Evolutionary conservation across 2,888 invertebrate species (phyloP), one percentile per base, ranked within the genome.

Genomic region (Clostera curtula): DNA sequence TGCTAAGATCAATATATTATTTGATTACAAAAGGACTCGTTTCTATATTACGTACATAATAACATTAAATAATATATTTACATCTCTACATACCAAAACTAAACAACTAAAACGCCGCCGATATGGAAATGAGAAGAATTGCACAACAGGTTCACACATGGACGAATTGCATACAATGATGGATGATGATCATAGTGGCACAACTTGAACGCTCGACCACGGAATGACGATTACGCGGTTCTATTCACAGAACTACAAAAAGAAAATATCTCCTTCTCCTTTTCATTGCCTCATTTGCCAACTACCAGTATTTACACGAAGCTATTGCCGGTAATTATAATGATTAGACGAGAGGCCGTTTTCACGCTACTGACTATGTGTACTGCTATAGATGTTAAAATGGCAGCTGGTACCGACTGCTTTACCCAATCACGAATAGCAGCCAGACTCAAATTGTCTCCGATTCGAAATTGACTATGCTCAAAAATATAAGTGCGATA

Each of bases 41-140:
- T 50, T 44, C 53, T 51, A 36, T 32, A 40, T 45, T 52, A 45
- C 37, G 44, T 49, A 49, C 39, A 45, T 57, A 48, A 72, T 70
- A 74, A 76, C 61, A 62, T 74, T 74, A 74, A 82, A 80, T 79
- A n/a, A n/a, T 69, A 80, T 82, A 82, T 82, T 79, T 82, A 82
- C 82, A 80, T 48, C 61, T 47, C 51, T 63, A n/a, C n/a, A n/a
- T n/a, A n/a, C n/a, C n/a, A n/a, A n/a, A 77, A 79, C 66, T 77
- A 79, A 80, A 72, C 49, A 72, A 75, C 67, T 79, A 77, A 73
- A 74, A 68, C 68, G 63, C 67, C n/a, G 68, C 70, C 67, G 73
- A 77, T 72, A 80, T 76, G 77, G 73, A 80, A 80, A 80, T 74
- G 66, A 79, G 65, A 73, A 72, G 63, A 79, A 82, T 83, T 83